Evolutionary conservation across 2,797 vertebrate genomes (phyloP), one percentile per base, ranked within the genome.

Genomic region (Anguilla marmorata): DNA sequence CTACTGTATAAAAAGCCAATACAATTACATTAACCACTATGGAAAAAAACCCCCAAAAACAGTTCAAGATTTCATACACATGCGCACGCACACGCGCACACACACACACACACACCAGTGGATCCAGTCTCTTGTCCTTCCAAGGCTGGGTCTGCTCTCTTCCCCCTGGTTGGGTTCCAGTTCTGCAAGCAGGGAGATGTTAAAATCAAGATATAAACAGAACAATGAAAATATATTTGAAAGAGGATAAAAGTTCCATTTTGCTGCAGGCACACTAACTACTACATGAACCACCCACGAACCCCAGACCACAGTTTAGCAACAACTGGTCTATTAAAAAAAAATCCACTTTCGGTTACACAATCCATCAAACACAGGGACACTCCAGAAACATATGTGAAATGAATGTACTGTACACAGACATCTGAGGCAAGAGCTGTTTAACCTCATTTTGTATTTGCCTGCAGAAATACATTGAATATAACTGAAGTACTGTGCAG

Each of bases 51-150:
- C 24, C 4, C 9, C 21, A 1, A 19, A 1, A 19, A 45, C n/a
- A 80, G 14, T 12, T 33, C 24, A 76, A 37, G 27, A 76, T 12
- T 50, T 50, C 9, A 69, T 27, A 84, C 3, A 85, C 58, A 88
- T 92, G 72, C 66, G 96, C 95, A 95, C 93, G 90, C 56, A 50
- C 76, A 48, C 0, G 19, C 16, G 19, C 11, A 79, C 16, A 33
- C 50, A 79, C 33, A 21, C 86, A 83, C 27, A 33, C 56, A 50
- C 56, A 30, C 74, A 69, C 45, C 56, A n/a, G 82, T 30, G 84
- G 52, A 80, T n/a, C 14, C 66, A 48, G 58, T 14, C 19, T 85
- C 41, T 12, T 45, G 54, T 21, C 84, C 63, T 54, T 85, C 82
- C 21, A 56, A 52, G 33, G 76, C 88, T 54, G 52, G 27, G 58